Evolutionary conservation across 1,140 invertebrate genomes (phyloP), one percentile per base, ranked within the genome.

Genomic region (Drosophila yakuba): DNA sequence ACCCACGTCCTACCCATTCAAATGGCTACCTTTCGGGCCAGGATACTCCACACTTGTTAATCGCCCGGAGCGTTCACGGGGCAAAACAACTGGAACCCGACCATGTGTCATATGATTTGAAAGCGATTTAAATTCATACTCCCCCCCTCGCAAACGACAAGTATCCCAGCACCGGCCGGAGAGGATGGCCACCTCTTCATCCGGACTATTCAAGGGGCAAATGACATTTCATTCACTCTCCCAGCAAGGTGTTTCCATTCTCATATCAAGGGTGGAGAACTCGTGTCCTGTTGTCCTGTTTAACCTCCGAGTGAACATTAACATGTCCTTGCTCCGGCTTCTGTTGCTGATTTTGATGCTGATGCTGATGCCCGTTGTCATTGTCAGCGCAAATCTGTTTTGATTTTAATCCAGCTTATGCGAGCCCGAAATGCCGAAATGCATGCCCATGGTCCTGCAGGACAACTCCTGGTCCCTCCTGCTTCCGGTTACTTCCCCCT

Each of bases 401-500:
- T 72, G 68, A 72, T 72, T 72, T 72, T 72, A 72, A 72, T 72
- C 68, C 68, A 58, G 68, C 68, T 72, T 72, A 72, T 71, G 68
- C 52, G 52, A 58, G 51, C 51, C 68, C 51, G 36, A 71, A 67
- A 67, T 51, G 50, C 67, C 43, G 64, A 50, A 71, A 72, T 72
- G 68, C 68, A 72, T 71, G 67, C 64, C 66, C 68, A 69, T 55
- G 68, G 62, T 68, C 62, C 64, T 64, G 15, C 62, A 68, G 61
- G 36, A 36, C 17, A 14, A 17, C 28, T 32, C 32, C 32, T 10
- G 25, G 47, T 20, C 23, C 58, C 63, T 17, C 44, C 41, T 35
- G 17, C 61, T 62, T 45, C 57, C 62, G 43, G 12, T 12, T 10
- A 20, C 61, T 20, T 17, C 20, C 35, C 39, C 39, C 54, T 11